phyloP scores from a whole-genome alignment of 2,797 vertebrate genomes.

The Epinephelus malabaricus region DNA sequence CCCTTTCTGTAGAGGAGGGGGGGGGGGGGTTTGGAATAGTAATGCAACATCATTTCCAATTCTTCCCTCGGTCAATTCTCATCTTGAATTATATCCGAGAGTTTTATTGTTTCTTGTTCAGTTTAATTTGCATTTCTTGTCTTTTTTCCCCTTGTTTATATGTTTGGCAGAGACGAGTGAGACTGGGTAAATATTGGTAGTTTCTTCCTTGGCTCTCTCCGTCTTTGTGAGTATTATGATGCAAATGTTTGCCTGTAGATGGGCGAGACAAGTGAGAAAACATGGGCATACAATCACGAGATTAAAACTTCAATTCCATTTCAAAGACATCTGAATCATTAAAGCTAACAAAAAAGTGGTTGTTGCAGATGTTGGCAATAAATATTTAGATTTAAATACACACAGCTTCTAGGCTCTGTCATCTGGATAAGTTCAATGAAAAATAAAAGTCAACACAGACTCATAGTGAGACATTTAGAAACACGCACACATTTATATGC shows the following conservation, averaged over 20 bases:
- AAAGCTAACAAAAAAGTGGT: slow-evolving; percentile 17
- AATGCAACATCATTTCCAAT: slow-evolving; percentile 64
- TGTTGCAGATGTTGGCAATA: slow-evolving; percentile 36
- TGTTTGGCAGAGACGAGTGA: slow-evolving; percentile 50
- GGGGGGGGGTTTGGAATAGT: slow-evolving; percentile 40
- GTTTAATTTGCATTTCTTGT: slow-evolving; percentile 44
- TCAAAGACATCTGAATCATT: slow-evolving; percentile 46
- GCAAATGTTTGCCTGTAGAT: slow-evolving; percentile 56
- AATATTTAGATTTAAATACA: slow-evolving; percentile 32
- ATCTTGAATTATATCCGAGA: slow-evolving; percentile 46
- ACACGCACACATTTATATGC: slow-evolving; percentile 16
- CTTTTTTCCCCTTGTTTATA: slow-evolving; percentile 26
- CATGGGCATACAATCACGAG: slow-evolving; percentile 46
- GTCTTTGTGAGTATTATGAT: slow-evolving; percentile 43
- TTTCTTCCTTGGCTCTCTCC: slow-evolving; percentile 31
- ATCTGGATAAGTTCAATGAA: slow-evolving; percentile 20
- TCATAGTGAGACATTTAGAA: slow-evolving; percentile 3
- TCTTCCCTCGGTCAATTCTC: slow-evolving; percentile 45
- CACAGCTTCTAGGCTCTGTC: slow-evolving; percentile 9
- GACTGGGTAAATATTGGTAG: slow-evolving; percentile 40
- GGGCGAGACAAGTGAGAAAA: slow-evolving; percentile 55
- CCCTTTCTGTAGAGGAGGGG: slow-evolving; percentile 35
- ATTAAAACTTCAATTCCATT: slow-evolving; percentile 55
- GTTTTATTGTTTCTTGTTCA: slow-evolving; percentile 34
- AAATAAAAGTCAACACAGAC: neutral